phyloP scores from a whole-genome alignment of 1,140 invertebrate species.

The Hydropsyche tenuis region DNA sequence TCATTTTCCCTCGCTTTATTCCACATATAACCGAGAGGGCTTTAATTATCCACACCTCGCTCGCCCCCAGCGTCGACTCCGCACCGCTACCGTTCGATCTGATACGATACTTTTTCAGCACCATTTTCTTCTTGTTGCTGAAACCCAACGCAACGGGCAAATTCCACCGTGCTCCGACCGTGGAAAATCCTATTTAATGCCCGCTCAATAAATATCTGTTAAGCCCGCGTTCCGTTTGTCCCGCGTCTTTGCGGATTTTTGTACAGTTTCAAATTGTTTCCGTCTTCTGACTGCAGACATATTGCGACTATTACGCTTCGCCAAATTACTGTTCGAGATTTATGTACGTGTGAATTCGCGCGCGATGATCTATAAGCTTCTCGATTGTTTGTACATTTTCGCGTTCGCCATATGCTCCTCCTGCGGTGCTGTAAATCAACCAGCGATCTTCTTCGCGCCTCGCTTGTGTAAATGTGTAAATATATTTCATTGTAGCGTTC shows the following conservation, averaged over 20 bases:
- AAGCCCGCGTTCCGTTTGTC: background rate
- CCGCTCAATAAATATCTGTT: too few relatives aligned
- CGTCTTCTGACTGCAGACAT: background rate
- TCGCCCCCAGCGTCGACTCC: background rate
- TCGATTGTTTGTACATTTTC: constrained; percentile 20
- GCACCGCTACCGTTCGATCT: constrained; percentile 14
- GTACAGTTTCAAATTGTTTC: background rate
- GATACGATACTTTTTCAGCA: constrained; percentile 1
- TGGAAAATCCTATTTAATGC: background rate
- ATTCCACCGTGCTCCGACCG: background rate
- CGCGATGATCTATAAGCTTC: background rate
- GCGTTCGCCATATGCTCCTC: constrained; percentile 13
- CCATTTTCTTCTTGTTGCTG: background rate
- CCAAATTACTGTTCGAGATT: constrained; percentile 1
- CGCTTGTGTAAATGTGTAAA: background rate
- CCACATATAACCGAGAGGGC: background rate
- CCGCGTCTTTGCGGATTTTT: background rate
- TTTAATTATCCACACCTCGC: constrained; percentile 26
- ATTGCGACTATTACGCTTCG: background rate
- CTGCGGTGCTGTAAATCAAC: background rate
- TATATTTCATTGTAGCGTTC: background rate
- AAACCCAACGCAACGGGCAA: background rate
- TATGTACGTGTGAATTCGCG: constrained; percentile 13
- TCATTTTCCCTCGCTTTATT: background rate
- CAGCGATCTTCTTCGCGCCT: background rate